These are phyloP conservation scores for Rhysida immarginata DNA, from an alignment of 1,140 invertebrate genomes.

Conservation along the genomic window DNA sequence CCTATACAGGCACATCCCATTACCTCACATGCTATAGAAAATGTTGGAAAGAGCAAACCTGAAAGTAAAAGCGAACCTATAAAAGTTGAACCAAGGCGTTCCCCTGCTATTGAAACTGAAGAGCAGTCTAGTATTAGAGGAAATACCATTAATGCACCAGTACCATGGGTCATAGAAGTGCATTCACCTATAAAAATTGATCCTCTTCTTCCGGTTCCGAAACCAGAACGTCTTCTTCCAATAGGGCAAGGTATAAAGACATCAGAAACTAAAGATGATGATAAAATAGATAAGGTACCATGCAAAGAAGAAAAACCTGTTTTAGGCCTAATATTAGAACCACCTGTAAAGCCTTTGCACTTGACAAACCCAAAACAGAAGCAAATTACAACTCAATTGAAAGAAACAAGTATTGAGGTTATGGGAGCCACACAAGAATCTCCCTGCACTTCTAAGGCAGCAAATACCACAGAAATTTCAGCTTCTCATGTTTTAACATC, in stretches of 20 bases:
- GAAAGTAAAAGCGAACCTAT: background rate
- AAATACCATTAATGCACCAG: background rate
- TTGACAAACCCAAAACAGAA: too few species aligned
- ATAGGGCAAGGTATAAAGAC: background rate
- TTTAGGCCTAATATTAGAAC: too few species aligned
- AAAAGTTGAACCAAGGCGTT: slow-evolving; percentile 6
- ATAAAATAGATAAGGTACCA: too few species aligned
- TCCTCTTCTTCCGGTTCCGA: background rate
- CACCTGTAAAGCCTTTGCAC: too few species aligned
- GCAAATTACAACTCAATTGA: too few species aligned
- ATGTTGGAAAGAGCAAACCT: background rate
- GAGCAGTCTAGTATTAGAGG: background rate
- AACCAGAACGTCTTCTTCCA: slow-evolving; percentile 3
- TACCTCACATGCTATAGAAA: background rate
- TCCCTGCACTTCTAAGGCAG: too few species aligned
- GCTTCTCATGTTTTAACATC: background rate
- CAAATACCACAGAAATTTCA: background rate
- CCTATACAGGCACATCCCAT: slow-evolving; percentile 9
- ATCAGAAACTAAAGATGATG: too few species aligned
- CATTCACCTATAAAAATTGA: slow-evolving; percentile 6
- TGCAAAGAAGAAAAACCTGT: too few species aligned
- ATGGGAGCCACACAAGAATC: too few species aligned
- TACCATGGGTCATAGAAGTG: slow-evolving; percentile 6
- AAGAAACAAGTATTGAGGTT: too few species aligned
- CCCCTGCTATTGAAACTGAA: background rate